Conservation (phyloP, 2,113 vertebrate species). For the cat (Felis catus) region DNA sequence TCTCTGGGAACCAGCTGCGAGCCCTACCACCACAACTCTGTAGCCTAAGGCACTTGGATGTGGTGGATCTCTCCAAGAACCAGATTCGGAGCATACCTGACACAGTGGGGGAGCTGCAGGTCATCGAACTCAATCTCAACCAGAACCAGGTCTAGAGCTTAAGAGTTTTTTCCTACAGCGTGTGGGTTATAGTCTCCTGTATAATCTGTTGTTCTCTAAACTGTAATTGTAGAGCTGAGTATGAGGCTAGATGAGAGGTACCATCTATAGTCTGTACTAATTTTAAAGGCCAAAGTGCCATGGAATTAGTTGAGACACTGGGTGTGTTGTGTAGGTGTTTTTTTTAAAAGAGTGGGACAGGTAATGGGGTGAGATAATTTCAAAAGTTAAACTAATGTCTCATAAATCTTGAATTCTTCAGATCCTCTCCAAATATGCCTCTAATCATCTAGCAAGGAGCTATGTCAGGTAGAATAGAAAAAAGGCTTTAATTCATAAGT, state of each 20-base stretch:
- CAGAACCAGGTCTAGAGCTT: conserved; percentile 94
- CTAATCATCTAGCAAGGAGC: neutral
- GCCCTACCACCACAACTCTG: conserved; percentile 92
- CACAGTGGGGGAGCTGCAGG: conserved; percentile 91
- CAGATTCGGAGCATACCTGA: conserved; percentile 92
- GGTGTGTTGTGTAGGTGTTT: neutral
- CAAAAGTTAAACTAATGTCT: conserved; percentile 33
- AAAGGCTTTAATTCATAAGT: neutral
- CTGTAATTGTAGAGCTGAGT: neutral
- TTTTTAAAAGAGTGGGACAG: neutral
- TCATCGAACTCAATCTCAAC: conserved; percentile 98
- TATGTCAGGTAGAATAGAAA: neutral
- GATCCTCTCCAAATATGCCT: neutral
- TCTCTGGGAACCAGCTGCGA: conserved; percentile 93
- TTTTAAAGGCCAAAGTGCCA: neutral
- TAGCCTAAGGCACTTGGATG: conserved; percentile 91
- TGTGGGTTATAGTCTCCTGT: neutral
- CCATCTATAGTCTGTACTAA: neutral
- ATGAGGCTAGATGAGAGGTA: neutral
- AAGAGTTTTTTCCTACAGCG: neutral
- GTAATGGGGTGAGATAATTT: neutral
- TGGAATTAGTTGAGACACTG: neutral
- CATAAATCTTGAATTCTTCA: conserved; percentile 43
- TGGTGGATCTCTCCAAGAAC: conserved; percentile 96
- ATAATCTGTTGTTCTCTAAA: neutral